Evolutionary conservation across 2,888 invertebrate species (phyloP), one percentile per base, ranked within the genome.

Genomic region (Graphium colonna): DNA sequence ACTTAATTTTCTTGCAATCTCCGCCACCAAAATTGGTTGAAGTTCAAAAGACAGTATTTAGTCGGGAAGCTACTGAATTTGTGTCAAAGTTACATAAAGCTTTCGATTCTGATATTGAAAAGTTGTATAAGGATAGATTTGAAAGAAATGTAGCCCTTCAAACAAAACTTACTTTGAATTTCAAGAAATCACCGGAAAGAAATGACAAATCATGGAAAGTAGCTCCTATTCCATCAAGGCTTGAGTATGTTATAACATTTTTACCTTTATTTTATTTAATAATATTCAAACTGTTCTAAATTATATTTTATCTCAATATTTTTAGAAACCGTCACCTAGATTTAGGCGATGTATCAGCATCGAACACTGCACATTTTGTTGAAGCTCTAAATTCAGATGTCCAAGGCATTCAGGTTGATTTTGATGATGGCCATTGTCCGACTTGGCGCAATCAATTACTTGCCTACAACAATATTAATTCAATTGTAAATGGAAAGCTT

Each of bases 351-450:
- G 92, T 93, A 0, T 92, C 92, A 18, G 91, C 93, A n/a, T 83
- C 92, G 17, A 90, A 92, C 67, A 79, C 87, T 0, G 79, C 84
- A 10, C 92, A 92, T 67, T 92, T 93, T 65, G 77, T 84, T 0
- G 79, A 84, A 7, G 91, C 92, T 0, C 74, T 93, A 0, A 86
- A 84, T 55, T 77, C 90, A 38, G 83, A 91, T 58, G 91, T 92
- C 0, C 91, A 92, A 71, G 92, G 92, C 3, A 83, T 93, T 17
- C 92, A 93, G 71, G 92, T 91, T 3, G 93, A 94, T 69, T 93
- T 93, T 77, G 93, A 93, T 60, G 94, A 94, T 79, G 94, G 94
- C 0, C 93, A 93, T 69, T 94, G 94, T 58, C 94, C 94, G 0
- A 93, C 93, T 0, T 94, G 94, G 94, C 79, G 75, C 55, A 94